Base-by-base conservation (phyloP, 2,888 invertebrate species). In the Tipula lateralis region DNA sequence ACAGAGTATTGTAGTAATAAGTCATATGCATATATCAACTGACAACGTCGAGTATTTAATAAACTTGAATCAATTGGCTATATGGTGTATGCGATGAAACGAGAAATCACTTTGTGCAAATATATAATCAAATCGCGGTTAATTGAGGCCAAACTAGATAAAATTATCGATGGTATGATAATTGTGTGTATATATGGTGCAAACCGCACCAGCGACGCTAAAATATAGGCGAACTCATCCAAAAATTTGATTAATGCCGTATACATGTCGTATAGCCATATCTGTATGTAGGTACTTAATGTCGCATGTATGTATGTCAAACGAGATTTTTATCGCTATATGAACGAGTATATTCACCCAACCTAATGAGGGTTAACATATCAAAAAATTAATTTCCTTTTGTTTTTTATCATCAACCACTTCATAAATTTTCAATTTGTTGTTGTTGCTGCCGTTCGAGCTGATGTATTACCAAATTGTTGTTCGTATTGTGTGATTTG, bases 341-440 rank as follows among this genome's bases (percentile, higher is more conserved):
- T 44, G 39, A n/a, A n/a, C n/a, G n/a, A n/a, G n/a, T n/a, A n/a
- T n/a, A n/a, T 44, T 12, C 39, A 44, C 39, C 44, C 44, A 50
- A 16, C 44, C 44, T 50, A 50, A 36, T 36, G 36, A 36, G 44
- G 44, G 44, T 50, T 50, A 16, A 16, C 16, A 16, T 50, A 50
- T 50, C 44, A 50, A 50, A 50, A 44, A 50, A 50, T 50, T 50
- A 50, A 50, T 50, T 50, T 50, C n/a, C 44, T 50, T 50, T 50
- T 50, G 44, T 16, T 50, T 50, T 50, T 50, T 50, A 50, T 50
- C 16, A 50, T 50, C 44, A 50, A 16, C 44, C 44, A 50, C 44
- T 50, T 50, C 44, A 50, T 50, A 50, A 50, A 16, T 16, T 50
- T 50, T 50, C 16, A 50, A 50, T 16, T 50, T 50, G 16, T 50